Evolutionary conservation across 2,113 vertebrate species (phyloP).

Genomic region (Psammodynastes pulverulentus): DNA sequence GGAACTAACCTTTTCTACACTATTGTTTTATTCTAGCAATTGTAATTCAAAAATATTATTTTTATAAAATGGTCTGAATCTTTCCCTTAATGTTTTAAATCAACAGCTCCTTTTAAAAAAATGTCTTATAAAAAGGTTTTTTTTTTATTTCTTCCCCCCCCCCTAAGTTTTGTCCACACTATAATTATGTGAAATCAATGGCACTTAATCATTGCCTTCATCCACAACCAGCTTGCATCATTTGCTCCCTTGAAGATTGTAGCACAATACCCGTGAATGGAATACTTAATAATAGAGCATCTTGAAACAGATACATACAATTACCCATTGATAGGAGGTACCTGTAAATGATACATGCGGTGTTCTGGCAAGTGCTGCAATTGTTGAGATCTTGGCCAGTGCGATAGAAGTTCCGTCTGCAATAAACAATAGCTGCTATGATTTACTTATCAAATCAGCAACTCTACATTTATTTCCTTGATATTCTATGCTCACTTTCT

Average conservation of each 20-base stretch:
- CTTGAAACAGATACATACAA: background rate
- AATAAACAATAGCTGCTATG: conserved; percentile 60
- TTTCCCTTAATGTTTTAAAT: background rate
- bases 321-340: conserved; percentile 52
- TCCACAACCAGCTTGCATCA: background rate
- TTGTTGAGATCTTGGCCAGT: conserved; percentile 99
- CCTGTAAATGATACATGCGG: conserved; percentile 99
- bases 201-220: background rate
- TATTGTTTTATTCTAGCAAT: background rate
- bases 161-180: background rate
- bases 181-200: background rate
- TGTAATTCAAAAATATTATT: background rate
- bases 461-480: background rate
- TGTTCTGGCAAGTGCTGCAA: conserved; percentile 95
- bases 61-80: background rate
- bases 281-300: background rate
- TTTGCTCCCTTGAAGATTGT: background rate
- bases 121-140: background rate
- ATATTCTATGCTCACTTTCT: background rate
- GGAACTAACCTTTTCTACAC: background rate
- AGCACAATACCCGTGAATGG: background rate
- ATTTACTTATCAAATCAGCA: background rate
- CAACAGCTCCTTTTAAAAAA: background rate
- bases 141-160: background rate
- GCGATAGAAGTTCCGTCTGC: conserved; percentile 92